phyloP scores from a whole-genome alignment of 2,888 invertebrate genomes.

The Phorcus lineatus region DNA sequence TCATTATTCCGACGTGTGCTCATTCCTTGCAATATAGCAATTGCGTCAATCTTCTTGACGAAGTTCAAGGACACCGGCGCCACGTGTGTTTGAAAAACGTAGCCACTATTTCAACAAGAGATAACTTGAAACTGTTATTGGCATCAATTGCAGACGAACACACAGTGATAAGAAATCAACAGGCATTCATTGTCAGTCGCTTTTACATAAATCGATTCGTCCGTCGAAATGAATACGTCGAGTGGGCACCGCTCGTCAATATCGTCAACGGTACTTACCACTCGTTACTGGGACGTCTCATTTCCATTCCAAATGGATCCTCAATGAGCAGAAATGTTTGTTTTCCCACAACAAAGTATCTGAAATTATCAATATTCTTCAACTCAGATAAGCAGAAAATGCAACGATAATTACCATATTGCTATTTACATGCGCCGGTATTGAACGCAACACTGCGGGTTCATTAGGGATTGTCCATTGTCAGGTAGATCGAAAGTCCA shows the following conservation, averaged over 20 bases:
- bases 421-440: not conserved
- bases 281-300: not conserved
- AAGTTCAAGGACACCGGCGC: too few relatives aligned
- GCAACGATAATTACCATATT: not conserved
- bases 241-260: not conserved
- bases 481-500: not conserved
- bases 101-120: too few relatives aligned
- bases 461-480: slow-evolving; percentile 7
- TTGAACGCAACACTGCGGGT: not conserved
- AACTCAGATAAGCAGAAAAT: not conserved
- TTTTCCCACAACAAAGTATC: not conserved
- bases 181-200: slow-evolving; percentile 3
- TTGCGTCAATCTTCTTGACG: too few relatives aligned
- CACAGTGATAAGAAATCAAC: not conserved
- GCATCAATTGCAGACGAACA: not conserved
- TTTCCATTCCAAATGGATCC: not conserved
- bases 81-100: too few relatives aligned
- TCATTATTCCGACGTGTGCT: too few relatives aligned
- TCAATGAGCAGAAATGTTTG: not conserved
- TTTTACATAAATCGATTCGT: not conserved
- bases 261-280: not conserved
- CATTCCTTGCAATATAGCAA: too few relatives aligned
- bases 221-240: not conserved
- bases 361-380: not conserved
- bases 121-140: not conserved